Base-by-base conservation (phyloP, 2,797 vertebrate species). In the Anguilla pacifica region DNA sequence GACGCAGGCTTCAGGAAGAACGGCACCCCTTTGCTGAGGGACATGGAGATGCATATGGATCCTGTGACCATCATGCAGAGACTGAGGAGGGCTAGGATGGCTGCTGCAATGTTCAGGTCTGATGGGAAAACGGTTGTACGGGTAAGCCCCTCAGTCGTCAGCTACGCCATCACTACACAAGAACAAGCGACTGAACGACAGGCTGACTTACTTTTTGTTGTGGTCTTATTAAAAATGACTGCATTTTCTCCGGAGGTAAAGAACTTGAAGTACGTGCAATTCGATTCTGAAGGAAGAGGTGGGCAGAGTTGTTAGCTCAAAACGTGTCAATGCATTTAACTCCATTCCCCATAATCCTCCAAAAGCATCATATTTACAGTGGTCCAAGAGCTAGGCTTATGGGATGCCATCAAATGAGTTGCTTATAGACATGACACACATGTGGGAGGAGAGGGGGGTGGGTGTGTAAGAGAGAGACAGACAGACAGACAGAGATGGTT, bases 251-350 rank as follows among this genome's bases (percentile, higher is more conserved):
- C 97, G 1, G 97, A 97, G 86, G 97, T 98, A 94, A 98, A 98
- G 95, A 98, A 98, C 92, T 97, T 98, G 93, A 98, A 98, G 92
- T 97, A 98, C 89, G 97, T 97, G 91, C 98, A 98, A 94, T 98
- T 98, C 77, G 97, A 96, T 92, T 97, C 98, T 98, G 95, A 53
- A 67, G 51, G 22, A 83, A 46, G 46, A 85, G 53, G 79, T 22
- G 51, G 35, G 4, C 11, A 49, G 67, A 59, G 43, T 39, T 84
- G 61, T 89, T 85, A 85, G 67, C 17, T 88, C 49, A 79, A 85
- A 84, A 61, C 49, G 74, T 77, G 74, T 90, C 67, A 83, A 90
- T 61, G 87, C 81, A 88, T 31, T 35, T 13, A 86, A 39, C 90
- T 90, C 83, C 77, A 89, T 67, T 94, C 92, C 91, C 87, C 91